phyloP scores from a whole-genome alignment of 2,113 vertebrate species.

The Tetrax tetrax region DNA sequence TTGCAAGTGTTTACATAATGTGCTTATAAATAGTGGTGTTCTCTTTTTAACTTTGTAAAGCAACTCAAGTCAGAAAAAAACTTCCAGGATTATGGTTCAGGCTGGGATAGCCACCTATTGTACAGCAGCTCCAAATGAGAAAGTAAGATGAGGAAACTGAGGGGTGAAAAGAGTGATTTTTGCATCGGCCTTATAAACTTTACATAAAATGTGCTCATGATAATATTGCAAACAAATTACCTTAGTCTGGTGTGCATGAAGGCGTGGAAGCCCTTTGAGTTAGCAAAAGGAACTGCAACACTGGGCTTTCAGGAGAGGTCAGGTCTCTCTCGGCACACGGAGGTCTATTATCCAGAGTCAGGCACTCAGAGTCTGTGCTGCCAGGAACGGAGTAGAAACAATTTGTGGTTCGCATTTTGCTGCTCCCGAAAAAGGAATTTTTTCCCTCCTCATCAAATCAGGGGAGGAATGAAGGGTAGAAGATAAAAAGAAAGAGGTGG shows the following conservation, averaged over 20 bases:
- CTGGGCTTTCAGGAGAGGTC: neutral
- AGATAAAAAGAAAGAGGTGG: fast-evolving
- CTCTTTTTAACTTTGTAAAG: slow-evolving; percentile 39
- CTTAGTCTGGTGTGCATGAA: neutral
- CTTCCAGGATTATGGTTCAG: neutral
- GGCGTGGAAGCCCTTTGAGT: neutral
- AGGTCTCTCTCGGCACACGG: fast-evolving
- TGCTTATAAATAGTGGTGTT: slow-evolving; percentile 32
- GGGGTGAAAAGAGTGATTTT: neutral
- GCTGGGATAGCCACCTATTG: neutral
- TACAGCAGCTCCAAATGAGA: neutral
- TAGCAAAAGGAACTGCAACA: neutral
- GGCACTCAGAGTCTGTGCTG: neutral
- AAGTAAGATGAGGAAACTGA: neutral
- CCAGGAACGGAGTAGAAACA: neutral
- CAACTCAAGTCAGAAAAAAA: neutral
- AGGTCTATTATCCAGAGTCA: neutral
- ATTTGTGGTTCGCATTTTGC: neutral
- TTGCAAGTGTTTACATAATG: slow-evolving; percentile 39
- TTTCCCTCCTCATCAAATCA: neutral
- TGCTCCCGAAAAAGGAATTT: neutral
- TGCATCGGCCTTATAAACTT: neutral
- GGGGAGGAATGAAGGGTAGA: neutral
- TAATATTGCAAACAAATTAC: neutral
- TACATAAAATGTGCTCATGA: neutral